These are phyloP conservation scores for Steinernema feltiae DNA, from an alignment of 1,140 invertebrate genomes.

Conservation along the genomic window DNA sequence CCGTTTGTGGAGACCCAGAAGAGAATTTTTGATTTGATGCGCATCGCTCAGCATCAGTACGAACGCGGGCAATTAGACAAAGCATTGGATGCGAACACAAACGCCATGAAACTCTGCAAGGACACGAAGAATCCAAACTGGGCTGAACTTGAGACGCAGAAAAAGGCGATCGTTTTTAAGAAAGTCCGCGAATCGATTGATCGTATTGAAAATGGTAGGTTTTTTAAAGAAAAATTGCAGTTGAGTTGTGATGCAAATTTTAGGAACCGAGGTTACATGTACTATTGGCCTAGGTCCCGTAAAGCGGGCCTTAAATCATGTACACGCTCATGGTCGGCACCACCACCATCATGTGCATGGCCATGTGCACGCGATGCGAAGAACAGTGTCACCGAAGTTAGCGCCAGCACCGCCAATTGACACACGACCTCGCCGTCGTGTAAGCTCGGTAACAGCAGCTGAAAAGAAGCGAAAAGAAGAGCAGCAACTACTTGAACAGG, in stretches of 20 bases:
- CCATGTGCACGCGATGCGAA: background rate
- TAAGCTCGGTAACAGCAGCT: no score
- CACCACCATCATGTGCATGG: background rate
- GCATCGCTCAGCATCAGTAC: background rate
- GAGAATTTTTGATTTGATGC: background rate
- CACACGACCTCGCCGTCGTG: no score
- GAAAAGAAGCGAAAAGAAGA: no score
- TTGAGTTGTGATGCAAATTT: background rate
- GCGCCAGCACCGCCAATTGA: no score
- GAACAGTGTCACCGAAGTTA: no score
- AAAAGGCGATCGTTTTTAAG: background rate
- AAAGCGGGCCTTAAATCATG: background rate
- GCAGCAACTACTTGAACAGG: no score
- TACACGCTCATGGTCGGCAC: no score
- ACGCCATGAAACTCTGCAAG: background rate
- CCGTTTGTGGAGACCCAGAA: background rate
- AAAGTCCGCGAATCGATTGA: background rate
- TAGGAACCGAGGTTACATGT: background rate
- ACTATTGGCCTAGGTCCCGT: background rate
- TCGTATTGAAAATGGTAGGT: background rate
- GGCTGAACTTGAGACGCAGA: background rate
- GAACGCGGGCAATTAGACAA: background rate
- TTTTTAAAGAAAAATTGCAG: background rate
- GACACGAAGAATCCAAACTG: background rate
- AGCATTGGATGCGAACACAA: background rate